Percentiles rank a stretch among this genome's conserved stretches.
Evolutionary conservation across 2,113 vertebrate species (phyloP).

Genomic region (Etheostoma spectabile): DNA sequence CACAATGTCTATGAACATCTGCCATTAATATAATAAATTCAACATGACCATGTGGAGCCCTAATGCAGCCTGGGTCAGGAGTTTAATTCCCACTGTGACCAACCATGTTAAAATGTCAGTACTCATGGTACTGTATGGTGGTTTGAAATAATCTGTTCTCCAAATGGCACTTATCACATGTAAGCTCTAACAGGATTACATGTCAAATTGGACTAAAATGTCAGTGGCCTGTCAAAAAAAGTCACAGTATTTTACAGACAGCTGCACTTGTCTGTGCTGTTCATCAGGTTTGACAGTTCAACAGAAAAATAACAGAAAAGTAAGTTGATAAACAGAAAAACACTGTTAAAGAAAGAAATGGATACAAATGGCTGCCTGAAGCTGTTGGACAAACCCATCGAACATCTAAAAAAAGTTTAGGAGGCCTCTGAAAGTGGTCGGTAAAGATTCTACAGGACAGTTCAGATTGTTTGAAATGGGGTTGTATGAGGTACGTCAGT

Average conservation of each 20-base stretch:
- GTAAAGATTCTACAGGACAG: too few species aligned
- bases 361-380: not conserved
- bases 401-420: not conserved
- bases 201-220: conserved; percentile 12
- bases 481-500: too few species aligned
- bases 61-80: conserved; percentile 1
- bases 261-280: not conserved
- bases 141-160: conserved; percentile 38
- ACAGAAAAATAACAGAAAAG: not conserved
- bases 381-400: not conserved
- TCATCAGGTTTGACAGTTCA: not conserved
- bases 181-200: conserved; percentile 43
- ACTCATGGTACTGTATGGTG: conserved; percentile 3
- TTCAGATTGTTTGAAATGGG: too few species aligned
- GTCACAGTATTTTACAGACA: not conserved
- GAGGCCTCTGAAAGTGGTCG: not conserved
- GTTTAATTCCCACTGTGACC: conserved; percentile 26
- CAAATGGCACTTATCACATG: conserved; percentile 30
- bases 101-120: conserved; percentile 21
- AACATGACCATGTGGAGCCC: conserved; percentile 33
- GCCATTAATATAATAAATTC: conserved; percentile 44
- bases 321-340: not conserved
- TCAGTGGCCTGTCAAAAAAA: not conserved
- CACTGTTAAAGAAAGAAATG: not conserved
- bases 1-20: conserved; percentile 34